Base-by-base conservation (phyloP, 2,888 invertebrate genomes). In the Calameuta pallipes region DNA sequence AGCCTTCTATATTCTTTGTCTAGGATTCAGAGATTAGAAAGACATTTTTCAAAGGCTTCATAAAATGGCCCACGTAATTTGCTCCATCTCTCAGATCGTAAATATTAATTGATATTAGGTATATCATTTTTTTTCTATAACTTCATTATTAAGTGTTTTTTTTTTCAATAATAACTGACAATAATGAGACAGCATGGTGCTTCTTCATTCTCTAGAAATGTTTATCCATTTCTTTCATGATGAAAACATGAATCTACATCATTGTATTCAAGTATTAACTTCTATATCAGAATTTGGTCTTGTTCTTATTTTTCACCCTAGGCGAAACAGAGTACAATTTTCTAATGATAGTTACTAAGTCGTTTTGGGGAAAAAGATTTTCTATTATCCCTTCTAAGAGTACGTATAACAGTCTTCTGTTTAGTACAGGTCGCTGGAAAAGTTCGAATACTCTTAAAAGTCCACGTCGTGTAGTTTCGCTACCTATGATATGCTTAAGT, bases 401-500 rank as follows among this genome's bases (percentile, higher is more conserved):
- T 30, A 98, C 97, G 88, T 96, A 96, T 75, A 96, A 92, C 76
- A 98, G 93, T 86, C 98, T 94, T 88, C 95, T 94, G 92, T 98
- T 98, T 78, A 98, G 94, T 85, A 95, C 94, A 83, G 96, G 95
- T 85, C 96, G 95, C 93, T 98, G 98, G 86, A 98, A 96, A 86
- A 98, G 93, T 88, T 97, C 97, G 90, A 98, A 98, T 36, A 98
- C 95, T 23, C 96, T 95, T 77, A 97, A 92, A 23, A 97, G 93
- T 6, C 98, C 98, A 84, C 96, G 94, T 34, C 97, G 93, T 4
- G 97, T 96, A 3, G 97, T 97, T 88, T 98, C 97, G 73, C 96
- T 96, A 1, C 98, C 98, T 79, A 98, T 96, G 85, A 98, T 95
- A 88, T 97, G 96, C 85, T 96, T 95, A 80, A 98, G 92, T 91